These are phyloP conservation scores for Colius striatus DNA, from an alignment of 2,113 vertebrate genomes.

Conservation along the genomic window DNA sequence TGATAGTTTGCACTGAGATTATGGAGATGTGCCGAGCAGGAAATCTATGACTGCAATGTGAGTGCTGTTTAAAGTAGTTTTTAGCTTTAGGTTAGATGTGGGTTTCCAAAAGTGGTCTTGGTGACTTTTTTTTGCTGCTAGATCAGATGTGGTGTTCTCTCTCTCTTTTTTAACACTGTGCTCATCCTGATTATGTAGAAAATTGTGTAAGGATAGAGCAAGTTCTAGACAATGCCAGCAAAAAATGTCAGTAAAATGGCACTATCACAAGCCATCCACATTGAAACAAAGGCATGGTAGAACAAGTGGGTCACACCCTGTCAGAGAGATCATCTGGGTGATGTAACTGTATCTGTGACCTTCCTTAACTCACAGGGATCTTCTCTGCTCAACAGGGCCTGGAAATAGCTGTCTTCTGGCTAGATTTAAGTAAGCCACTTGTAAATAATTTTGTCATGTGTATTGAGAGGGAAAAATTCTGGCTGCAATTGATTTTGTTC, in stretches of 20 bases:
- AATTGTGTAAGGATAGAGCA: background rate
- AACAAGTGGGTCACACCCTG: background rate
- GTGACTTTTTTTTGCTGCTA: background rate
- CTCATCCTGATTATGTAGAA: background rate
- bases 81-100: constrained; percentile 35
- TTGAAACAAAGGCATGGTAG: background rate
- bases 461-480: constrained; percentile 67
- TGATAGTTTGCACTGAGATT: constrained; percentile 20
- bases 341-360: background rate
- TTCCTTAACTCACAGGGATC: constrained; percentile 11
- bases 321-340: background rate
- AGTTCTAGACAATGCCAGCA: background rate
- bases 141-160: background rate
- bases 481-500: constrained; percentile 64
- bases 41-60: constrained; percentile 47
- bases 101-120: constrained; percentile 3
- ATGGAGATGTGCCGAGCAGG: constrained; percentile 8
- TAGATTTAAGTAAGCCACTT: constrained; percentile 67
- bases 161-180: background rate
- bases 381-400: constrained; percentile 33
- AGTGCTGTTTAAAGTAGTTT: constrained; percentile 27
- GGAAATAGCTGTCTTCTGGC: constrained; percentile 50
- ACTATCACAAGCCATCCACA: background rate
- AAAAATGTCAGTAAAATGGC: background rate
- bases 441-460: constrained; percentile 72